Evolutionary conservation across 1,140 invertebrate species (phyloP).

Genomic region (Ditylenchus dipsaci): DNA sequence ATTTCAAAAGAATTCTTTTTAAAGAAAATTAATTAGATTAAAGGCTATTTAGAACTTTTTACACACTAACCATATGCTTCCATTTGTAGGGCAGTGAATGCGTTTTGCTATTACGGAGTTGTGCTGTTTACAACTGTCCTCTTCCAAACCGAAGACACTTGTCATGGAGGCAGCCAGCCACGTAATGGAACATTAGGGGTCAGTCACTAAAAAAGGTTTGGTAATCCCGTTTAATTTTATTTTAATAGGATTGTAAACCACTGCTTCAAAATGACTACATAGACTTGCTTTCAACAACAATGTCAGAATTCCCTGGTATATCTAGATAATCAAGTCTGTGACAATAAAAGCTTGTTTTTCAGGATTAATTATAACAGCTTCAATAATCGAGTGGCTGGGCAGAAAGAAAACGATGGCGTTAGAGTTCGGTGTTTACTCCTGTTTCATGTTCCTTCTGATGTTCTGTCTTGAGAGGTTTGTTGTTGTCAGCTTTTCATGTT

Average conservation of each 20-base stretch:
- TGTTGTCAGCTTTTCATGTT: neutral
- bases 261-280: slow-evolving; percentile 78
- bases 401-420: slow-evolving; percentile 86
- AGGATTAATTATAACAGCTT: slow-evolving; percentile 86
- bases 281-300: slow-evolving; percentile 85
- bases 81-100: slow-evolving; percentile 79
- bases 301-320: slow-evolving; percentile 85
- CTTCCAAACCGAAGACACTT: slow-evolving; percentile 68
- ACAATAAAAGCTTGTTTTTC: slow-evolving; percentile 25
- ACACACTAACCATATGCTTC: too few species aligned
- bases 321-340: slow-evolving; percentile 7
- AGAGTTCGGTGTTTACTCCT: slow-evolving; percentile 80
- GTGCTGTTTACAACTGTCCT: slow-evolving; percentile 90
- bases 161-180: slow-evolving; percentile 59
- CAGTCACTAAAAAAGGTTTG: neutral
- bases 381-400: slow-evolving; percentile 82
- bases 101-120: slow-evolving; percentile 91
- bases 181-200: neutral
- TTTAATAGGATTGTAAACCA: slow-evolving; percentile 68
- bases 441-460: slow-evolving; percentile 75
- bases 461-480: slow-evolving; percentile 72
- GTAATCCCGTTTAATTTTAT: slow-evolving; percentile 6
- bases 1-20: too few species aligned
- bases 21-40: too few species aligned
- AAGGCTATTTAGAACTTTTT: too few species aligned